phyloP scores from a whole-genome alignment of 2,113 vertebrate species.

The Echinops telfairi region DNA sequence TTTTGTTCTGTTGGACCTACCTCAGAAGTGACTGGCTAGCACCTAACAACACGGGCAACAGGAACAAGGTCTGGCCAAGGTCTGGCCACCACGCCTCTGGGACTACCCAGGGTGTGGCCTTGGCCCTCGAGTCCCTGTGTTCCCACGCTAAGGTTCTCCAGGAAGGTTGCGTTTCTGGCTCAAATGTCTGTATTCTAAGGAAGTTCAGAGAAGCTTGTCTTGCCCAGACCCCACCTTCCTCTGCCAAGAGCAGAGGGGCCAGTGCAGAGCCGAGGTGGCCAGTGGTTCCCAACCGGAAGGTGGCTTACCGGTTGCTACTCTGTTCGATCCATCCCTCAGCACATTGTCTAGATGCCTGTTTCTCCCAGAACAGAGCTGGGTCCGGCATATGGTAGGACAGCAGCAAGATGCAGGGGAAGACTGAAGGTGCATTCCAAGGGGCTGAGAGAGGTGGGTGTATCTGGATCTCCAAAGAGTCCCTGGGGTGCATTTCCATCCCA shows the following conservation, averaged over 20 bases:
- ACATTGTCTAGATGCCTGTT: not conserved
- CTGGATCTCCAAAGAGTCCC: slow-evolving; percentile 39
- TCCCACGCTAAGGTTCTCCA: slow-evolving; percentile 27
- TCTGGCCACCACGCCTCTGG: not conserved
- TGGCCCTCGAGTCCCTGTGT: not conserved
- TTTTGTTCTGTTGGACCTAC: too few relatives aligned
- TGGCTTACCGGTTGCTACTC: not conserved
- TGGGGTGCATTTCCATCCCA: not conserved
- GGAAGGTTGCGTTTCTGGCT: not conserved
- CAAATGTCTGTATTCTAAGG: slow-evolving; percentile 28
- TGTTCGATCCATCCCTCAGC: not conserved
- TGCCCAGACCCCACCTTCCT: not conserved
- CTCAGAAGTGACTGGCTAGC: too few relatives aligned
- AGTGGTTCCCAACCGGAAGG: not conserved
- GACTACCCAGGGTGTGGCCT: not conserved
- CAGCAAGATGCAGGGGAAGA: not conserved
- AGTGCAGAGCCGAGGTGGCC: not conserved
- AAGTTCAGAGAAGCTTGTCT: slow-evolving; percentile 21
- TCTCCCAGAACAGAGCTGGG: slow-evolving; percentile 42
- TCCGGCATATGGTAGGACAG: not conserved
- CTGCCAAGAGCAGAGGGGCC: not conserved
- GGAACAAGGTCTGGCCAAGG: not conserved
- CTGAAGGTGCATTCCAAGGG: not conserved
- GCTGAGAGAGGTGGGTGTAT: not conserved
- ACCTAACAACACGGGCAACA: too few relatives aligned